Evolutionary conservation across 2,113 vertebrate genomes (phyloP), one percentile per base, ranked within the genome.

Genomic region (Gasterosteus nipponicus): DNA sequence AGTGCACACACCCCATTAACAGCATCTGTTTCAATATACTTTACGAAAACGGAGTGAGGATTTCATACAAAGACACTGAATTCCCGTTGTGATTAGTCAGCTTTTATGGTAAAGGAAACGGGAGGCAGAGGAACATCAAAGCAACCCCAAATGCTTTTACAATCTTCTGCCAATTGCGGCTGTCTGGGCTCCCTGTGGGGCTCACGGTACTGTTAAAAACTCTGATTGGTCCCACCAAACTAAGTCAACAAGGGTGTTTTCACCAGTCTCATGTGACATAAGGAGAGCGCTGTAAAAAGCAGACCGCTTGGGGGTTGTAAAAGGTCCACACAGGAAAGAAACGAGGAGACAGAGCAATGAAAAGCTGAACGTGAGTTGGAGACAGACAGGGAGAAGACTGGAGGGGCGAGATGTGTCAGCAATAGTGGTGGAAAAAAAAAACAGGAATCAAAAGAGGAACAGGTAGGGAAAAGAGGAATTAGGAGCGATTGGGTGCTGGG

Each of bases 171-270:
- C 85, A 87, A 81, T 89, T 89, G 80, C 68, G 61, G 80, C 82
- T 76, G 82, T 88, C 81, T 88, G 81, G 75, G 57, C 69, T 81
- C 75, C 82, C 77, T 64, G 75, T 58, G 60, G 79, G 51, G 82
- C 81, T 62, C 85, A 80, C 0, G 11, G 49, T 77, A 61, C 78
- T 72, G 83, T 89, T 89, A 89, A 89, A 79, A 86, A 63, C 65
- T 66, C 67, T 16, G 66, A 79, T 76, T 80, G 80, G 74, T 85
- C 82, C 82, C 82, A 75, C 72, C 75, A 64, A 64, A 60, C 87
- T 78, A 78, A 86, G 78, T 89, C 87, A 91, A 91, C 87, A 90
- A 59, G 57, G 31, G 33, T 74, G 72, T 63, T 87, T 64, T 81
- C 39, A 53, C 2, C 91, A 92, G 73, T 56, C 80, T 69, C 2